These are phyloP conservation scores for Pica pica DNA, from an alignment of 2,113 vertebrate species.

Conservation along the genomic window DNA sequence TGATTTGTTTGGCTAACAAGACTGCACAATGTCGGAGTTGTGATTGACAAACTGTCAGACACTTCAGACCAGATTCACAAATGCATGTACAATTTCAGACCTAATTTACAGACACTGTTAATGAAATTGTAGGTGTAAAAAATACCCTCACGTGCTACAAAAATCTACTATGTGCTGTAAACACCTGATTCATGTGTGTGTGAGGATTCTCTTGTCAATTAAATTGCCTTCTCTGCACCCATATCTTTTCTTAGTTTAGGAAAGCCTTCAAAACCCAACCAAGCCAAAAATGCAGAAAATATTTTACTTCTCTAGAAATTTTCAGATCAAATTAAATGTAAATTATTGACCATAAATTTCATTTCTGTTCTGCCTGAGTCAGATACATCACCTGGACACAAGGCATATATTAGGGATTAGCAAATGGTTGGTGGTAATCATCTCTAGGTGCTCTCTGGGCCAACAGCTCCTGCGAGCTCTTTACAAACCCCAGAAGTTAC, in stretches of 20 bases:
- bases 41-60: slow-evolving; percentile 1
- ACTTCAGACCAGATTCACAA: background rate
- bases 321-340: background rate
- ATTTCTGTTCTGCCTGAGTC: background rate
- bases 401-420: slow-evolving; percentile 25
- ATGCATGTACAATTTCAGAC: background rate
- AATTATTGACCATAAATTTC: background rate
- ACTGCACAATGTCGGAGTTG: background rate
- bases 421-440: background rate
- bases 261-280: background rate
- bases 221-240: background rate
- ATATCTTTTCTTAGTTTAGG: background rate
- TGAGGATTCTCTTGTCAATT: background rate
- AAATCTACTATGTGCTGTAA: background rate
- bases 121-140: background rate
- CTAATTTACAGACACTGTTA: background rate
- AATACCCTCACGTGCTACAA: background rate
- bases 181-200: rapidly evolving
- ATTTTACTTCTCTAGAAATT: background rate
- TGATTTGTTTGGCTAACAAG: background rate
- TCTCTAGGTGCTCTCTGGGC: background rate
- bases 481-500: slow-evolving; percentile 30
- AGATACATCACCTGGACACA: background rate
- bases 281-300: background rate
- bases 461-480: slow-evolving; percentile 1